Evolutionary conservation across 2,888 invertebrate species (phyloP).

Genomic region (Branchipolynoe longqiensis): DNA sequence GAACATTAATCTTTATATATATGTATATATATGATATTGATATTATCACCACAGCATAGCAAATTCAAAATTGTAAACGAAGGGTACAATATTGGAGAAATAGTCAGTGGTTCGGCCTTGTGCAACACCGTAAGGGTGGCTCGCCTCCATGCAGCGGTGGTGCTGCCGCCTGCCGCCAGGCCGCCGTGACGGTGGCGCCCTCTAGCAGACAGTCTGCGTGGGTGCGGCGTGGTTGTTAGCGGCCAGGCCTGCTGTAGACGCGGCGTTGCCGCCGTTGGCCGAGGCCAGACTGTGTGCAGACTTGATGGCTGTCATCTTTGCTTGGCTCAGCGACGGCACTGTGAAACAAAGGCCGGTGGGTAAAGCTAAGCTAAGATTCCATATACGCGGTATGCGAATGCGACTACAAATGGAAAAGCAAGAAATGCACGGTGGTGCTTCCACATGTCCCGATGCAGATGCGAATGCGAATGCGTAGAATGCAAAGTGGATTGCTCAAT

Average conservation of each 20-base stretch:
- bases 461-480: too few species aligned
- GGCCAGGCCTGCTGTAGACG: neutral
- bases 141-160: neutral
- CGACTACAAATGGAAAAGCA: too few species aligned
- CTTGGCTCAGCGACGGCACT: slow-evolving; percentile 58
- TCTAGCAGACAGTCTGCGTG: slow-evolving; percentile 43
- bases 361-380: too few species aligned
- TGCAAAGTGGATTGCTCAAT: too few species aligned
- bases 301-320: slow-evolving; percentile 46
- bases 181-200: neutral
- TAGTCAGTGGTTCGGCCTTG: neutral
- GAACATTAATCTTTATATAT: too few species aligned
- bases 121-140: neutral
- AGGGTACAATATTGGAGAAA: neutral
- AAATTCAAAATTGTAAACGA: neutral
- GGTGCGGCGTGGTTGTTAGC: slow-evolving; percentile 22
- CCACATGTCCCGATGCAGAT: too few species aligned
- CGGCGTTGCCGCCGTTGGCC: neutral
- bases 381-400: too few species aligned
- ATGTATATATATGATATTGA: too few species aligned
- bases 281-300: slow-evolving; percentile 22
- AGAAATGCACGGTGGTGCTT: too few species aligned
- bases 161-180: neutral
- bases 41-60: neutral
- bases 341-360: slow-evolving; percentile 2